These are phyloP conservation scores for Pyrocephalus nanus DNA, from an alignment of 2,797 vertebrate species.

Conservation along the genomic window DNA sequence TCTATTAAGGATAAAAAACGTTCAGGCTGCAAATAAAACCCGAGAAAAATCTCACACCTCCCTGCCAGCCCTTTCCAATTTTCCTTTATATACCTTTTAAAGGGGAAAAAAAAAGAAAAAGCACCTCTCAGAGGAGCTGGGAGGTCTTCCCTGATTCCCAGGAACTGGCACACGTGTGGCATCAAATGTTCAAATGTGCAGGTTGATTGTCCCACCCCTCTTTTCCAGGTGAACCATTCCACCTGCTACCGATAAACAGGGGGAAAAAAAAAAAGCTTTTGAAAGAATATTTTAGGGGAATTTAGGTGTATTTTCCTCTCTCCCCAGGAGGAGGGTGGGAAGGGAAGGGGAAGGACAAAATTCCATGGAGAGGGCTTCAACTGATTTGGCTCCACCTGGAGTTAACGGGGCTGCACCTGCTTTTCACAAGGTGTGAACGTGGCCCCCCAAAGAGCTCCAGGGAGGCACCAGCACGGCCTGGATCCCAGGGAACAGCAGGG, in stretches of 20 bases:
- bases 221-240: background rate
- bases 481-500: rapidly evolving
- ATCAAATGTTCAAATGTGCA: rapidly evolving
- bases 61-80: slow-evolving; percentile 32
- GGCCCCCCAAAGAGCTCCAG: background rate
- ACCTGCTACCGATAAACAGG: background rate
- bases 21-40: background rate
- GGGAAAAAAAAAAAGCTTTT: rapidly evolving
- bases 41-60: slow-evolving; percentile 40
- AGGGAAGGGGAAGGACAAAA: background rate
- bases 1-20: slow-evolving; percentile 46
- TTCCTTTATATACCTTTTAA: slow-evolving; percentile 38
- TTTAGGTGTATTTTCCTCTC: background rate
- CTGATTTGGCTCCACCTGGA: background rate
- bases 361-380: background rate
- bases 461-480: rapidly evolving
- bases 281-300: background rate
- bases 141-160: background rate
- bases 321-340: background rate
- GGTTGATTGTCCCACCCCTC: background rate
- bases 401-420: background rate
- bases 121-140: background rate
- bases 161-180: background rate
- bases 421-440: background rate
- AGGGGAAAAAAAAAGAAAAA: background rate